Evolutionary conservation across 2,888 invertebrate genomes (phyloP), one percentile per base, ranked within the genome.

Genomic region (Drosophila nr. perissopoda): DNA sequence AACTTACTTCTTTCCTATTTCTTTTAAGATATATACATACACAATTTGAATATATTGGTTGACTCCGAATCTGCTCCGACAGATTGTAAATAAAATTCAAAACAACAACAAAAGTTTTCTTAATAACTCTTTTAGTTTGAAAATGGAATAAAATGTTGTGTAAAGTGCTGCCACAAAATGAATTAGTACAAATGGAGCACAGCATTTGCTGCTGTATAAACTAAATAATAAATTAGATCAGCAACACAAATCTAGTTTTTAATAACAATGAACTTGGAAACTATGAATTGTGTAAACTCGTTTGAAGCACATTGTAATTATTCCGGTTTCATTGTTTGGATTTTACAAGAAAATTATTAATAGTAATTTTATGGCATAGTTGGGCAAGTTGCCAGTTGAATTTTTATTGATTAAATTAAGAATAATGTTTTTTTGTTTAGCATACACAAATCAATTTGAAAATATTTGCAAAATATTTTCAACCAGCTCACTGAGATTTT

Each of bases 361-460:
- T 25, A 21, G n/a, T 45, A 25, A 49, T 36, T n/a, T 4, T 4
- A 2, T 16, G 45, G 25, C 7, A 4, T 4, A 36, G 25, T 25
- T 49, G 51, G 63, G 52, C 77, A 52, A 76, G n/a, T 11, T 54
- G 72, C 49, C 74, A 70, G 56, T 4, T 10, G 8, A 16, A 25
- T 18, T 40, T 18, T 57, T 21, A 31, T 6, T 58, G 58, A 52
- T 69, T 56, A 45, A 31, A n/a, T 4, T 13, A 31, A 16, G n/a
- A 45, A 45, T n/a, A n/a, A 31, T 65, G 13, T 45, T 66, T n/a
- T n/a, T n/a, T n/a, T 53, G 11, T 38, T 29, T 7, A 29, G 7
- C 29, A 31, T n/a, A 68, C 21, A 68, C 27, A 49, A 56, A 56
- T 40, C 10, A 69, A 34, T 33, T 34, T 40, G 8, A 38, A 67